Percentiles rank a stretch among this genome's conserved stretches.
These are phyloP conservation scores for Babylonia areolata DNA, from an alignment of 1,140 invertebrate genomes.

Conservation along the genomic window DNA sequence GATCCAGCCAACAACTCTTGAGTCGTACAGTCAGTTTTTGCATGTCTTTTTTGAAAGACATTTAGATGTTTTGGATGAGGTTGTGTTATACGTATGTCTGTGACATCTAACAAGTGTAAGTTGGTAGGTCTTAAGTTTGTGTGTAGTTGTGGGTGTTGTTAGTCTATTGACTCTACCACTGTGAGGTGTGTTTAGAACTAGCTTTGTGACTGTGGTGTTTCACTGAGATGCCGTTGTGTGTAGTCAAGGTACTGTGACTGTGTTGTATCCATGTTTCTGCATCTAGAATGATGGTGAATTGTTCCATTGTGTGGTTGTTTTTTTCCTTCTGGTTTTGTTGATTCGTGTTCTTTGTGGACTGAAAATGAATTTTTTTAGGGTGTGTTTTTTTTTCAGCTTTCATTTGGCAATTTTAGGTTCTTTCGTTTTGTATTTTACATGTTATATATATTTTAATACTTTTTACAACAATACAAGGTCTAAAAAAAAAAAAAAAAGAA, in stretches of 20 bases:
- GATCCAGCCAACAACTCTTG: conserved; percentile 20
- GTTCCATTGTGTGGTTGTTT: background rate
- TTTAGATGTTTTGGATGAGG: background rate
- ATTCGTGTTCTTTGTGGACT: too few species aligned
- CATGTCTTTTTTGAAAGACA: background rate
- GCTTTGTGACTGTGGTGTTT: background rate
- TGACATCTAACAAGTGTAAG: background rate
- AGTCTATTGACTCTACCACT: background rate
- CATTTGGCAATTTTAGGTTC: background rate
- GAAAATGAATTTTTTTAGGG: too few species aligned
- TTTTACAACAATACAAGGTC: too few species aligned
- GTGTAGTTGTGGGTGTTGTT: background rate
- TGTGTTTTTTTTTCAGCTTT: background rate
- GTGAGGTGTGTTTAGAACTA: background rate
- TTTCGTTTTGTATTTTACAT: background rate
- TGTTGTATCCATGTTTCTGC: background rate
- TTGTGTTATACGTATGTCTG: background rate
- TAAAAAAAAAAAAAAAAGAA: too few species aligned
- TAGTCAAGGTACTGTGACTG: background rate
- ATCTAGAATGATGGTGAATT: too few species aligned
- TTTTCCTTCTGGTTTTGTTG: background rate
- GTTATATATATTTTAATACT: too few species aligned
- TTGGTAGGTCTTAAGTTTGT: background rate
- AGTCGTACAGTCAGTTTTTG: background rate
- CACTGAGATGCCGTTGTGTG: background rate